A percentile compares a stretch with the other conserved stretches of the same genome.
Conservation (phyloP, 2,113 vertebrate genomes). For the Nibea albiflora region DNA sequence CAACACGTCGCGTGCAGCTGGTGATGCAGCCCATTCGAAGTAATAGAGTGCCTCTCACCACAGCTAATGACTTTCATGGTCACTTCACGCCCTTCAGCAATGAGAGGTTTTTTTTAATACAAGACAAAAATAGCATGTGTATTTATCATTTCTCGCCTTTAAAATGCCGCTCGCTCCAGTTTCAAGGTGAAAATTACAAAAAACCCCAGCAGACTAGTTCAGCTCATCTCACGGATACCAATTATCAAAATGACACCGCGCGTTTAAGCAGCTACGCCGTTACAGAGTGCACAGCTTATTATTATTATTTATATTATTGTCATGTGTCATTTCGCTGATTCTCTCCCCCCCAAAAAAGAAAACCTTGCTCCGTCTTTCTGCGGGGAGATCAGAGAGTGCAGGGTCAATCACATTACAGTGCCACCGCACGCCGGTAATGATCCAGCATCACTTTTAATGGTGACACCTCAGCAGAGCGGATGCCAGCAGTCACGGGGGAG, state of each 20-base stretch:
- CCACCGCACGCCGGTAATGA: constrained; percentile 16
- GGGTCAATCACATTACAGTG: constrained; percentile 14
- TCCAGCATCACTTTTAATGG: constrained; percentile 2
- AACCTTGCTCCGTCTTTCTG: background rate
- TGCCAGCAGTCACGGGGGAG: background rate
- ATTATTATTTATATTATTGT: background rate
- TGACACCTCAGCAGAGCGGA: constrained; percentile 14
- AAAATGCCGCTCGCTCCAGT: background rate
- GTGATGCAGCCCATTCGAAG: background rate
- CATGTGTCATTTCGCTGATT: background rate
- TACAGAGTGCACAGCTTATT: background rate
- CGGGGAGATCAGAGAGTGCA: constrained; percentile 9
- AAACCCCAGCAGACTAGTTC: background rate
- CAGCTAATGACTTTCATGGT: constrained; percentile 9
- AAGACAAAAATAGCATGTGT: too few species aligned
- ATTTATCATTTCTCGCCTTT: background rate
- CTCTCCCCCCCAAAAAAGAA: background rate
- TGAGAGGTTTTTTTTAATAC: background rate
- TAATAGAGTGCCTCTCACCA: background rate
- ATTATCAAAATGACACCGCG: background rate
- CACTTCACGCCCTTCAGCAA: background rate
- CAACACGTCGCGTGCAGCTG: background rate
- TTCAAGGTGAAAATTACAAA: background rate
- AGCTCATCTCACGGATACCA: too few species aligned
- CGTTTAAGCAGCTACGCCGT: background rate